Evolutionary conservation across 2,888 invertebrate species (phyloP), one percentile per base, ranked within the genome.

Genomic region (Epinotia ramella): DNA sequence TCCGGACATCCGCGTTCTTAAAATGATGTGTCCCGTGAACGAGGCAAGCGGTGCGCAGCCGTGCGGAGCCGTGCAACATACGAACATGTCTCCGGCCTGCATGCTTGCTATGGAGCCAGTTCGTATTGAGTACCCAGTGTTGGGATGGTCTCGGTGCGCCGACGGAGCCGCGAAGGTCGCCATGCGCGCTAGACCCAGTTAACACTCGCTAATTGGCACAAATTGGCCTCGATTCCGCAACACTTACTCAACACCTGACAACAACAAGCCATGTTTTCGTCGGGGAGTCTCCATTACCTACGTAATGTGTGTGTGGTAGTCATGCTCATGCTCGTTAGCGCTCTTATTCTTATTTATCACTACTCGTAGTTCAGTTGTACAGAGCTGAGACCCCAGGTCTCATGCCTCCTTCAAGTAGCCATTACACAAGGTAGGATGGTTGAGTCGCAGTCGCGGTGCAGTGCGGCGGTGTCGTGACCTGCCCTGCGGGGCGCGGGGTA

Each of bases 171-270:
- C 57, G 74, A 70, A 74, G 75, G 75, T 53, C 70, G 63, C 53
- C 68, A 33, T 49, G 59, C 69, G 64, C 74, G 66, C 67, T 74
- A 75, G 77, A 73, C 78, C 67, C 77, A 76, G 78, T 77, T 77
- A 77, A 68, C 70, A 62, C 70, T 56, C 62, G 73, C 73, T 77
- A 77, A 79, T 79, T 79, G 78, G 60, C 74, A 71, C 74, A 77
- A 79, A 78, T 78, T 78, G 79, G 44, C 80, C 80, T 79, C 79
- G 78, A 79, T 78, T 76, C 76, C 66, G 71, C 73, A 73, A 75
- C 73, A 73, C 64, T 72, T 75, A 66, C 72, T 56, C 70, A 77
- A 76, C 76, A 73, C 76, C 75, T 73, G 66, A 63, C 65, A 72
- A 66, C 69, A 70, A 73, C 66, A 66, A 53, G 70, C 66, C 68